Evolutionary conservation across 2,797 vertebrate genomes (phyloP).

Genomic region (Setipinna tenuifilis): DNA sequence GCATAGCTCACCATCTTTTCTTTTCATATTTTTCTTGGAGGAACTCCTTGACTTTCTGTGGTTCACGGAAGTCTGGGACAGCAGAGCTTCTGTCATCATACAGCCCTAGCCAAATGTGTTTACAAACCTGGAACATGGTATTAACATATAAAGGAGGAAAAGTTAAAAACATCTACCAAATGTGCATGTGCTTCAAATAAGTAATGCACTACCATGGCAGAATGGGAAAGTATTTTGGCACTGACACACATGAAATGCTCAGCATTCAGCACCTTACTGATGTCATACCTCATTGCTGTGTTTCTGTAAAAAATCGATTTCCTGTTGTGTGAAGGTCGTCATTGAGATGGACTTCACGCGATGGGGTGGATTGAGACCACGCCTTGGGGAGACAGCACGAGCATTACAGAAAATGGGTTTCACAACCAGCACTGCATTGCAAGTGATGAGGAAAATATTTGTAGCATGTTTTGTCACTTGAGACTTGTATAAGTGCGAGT

Average conservation of each 20-base stretch:
- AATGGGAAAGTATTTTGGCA: neutral
- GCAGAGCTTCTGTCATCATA: constrained; percentile 98
- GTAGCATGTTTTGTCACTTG: neutral
- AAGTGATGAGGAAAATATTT: neutral
- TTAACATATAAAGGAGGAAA: neutral
- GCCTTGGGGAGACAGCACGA: constrained; percentile 67
- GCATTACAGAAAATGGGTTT: neutral
- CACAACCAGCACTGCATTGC: neutral
- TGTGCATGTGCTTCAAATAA: neutral
- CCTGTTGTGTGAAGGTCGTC: constrained; percentile 98
- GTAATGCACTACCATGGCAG: neutral
- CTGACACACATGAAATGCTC: neutral
- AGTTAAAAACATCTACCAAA: neutral
- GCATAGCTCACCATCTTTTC: constrained; percentile 92
- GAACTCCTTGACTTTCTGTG: constrained; percentile 99
- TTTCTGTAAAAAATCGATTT: constrained; percentile 98
- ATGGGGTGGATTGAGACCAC: constrained; percentile 96
- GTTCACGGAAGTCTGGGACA: constrained; percentile 99
- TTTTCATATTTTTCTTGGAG: constrained; percentile 99
- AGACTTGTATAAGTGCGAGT: no score
- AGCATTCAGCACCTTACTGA: constrained; percentile 21
- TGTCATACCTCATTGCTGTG: constrained; percentile 93
- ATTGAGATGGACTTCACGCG: constrained; percentile 99
- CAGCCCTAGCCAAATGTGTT: constrained; percentile 99
- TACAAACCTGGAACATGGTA: constrained; percentile 83